phyloP scores from a whole-genome alignment of 2,888 invertebrate genomes.

The Carcina quercana region DNA sequence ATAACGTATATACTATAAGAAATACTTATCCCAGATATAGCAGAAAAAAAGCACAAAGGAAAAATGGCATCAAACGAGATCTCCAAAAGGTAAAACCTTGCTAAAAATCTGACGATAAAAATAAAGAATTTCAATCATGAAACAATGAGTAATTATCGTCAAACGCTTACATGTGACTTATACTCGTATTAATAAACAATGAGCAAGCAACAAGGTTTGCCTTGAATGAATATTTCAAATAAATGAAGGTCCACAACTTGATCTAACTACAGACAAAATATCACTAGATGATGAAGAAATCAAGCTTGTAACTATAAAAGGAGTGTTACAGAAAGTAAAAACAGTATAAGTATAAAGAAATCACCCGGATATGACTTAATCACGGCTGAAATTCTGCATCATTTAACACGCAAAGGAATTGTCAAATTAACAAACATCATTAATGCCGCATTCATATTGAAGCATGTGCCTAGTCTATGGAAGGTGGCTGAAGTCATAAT shows the following conservation, averaged over 20 bases:
- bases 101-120: neutral
- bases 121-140: neutral
- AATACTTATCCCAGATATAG: neutral
- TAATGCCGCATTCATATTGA: neutral
- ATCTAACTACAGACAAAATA: neutral
- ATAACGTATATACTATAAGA: too few species aligned
- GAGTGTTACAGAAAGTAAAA: neutral
- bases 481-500: slow-evolving; percentile 6
- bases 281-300: neutral
- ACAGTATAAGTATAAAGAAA: neutral
- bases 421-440: neutral
- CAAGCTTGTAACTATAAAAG: neutral
- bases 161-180: neutral
- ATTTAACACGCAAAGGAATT: neutral
- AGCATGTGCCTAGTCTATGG: slow-evolving; percentile 1
- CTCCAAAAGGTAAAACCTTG: neutral
- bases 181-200: neutral
- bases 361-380: neutral
- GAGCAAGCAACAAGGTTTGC: neutral
- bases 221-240: neutral
- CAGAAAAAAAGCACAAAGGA: neutral
- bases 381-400: neutral
- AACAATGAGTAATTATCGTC: neutral
- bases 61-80: neutral
- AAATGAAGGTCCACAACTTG: neutral